phyloP scores from a whole-genome alignment of 2,888 invertebrate genomes.

The Diarsia rubi region DNA sequence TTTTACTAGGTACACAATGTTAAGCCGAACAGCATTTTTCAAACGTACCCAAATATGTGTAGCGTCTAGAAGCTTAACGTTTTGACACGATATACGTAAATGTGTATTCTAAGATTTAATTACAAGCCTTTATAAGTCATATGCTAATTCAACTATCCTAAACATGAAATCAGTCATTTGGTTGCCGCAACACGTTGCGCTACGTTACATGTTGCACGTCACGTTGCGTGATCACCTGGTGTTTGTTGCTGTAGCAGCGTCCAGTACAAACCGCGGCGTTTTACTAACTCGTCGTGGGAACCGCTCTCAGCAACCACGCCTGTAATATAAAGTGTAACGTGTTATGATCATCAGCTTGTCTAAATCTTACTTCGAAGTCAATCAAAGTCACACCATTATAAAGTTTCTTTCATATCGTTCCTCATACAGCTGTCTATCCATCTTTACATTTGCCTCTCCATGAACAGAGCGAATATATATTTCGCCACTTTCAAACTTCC shows the following conservation, averaged over 20 bases:
- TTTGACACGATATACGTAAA: not conserved
- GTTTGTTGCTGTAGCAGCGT: conserved; percentile 82
- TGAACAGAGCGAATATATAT: too few relatives aligned
- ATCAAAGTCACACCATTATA: too few relatives aligned
- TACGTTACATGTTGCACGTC: conserved; percentile 15
- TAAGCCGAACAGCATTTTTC: not conserved
- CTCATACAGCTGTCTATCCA: too few relatives aligned
- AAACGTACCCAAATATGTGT: not conserved
- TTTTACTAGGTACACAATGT: not conserved
- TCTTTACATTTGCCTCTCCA: too few relatives aligned
- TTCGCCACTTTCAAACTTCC: too few relatives aligned
- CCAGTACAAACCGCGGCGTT: conserved; percentile 81
- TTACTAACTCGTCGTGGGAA: conserved; percentile 81
- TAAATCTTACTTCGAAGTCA: too few relatives aligned
- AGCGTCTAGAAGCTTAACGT: not conserved
- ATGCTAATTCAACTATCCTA: conserved; percentile 24
- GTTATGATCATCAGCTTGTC: not conserved
- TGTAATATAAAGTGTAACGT: conserved; percentile 49
- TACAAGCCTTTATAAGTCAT: conserved; percentile 14
- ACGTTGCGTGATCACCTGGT: conserved; percentile 54
- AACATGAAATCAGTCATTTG: conserved; percentile 36
- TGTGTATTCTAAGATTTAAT: not conserved
- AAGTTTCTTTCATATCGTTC: too few relatives aligned
- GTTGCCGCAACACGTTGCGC: conserved; percentile 24
- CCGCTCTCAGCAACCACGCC: conserved; percentile 85